A percentile compares a stretch with the other conserved stretches of the same genome.
These are phyloP conservation scores for Drosophila bocki DNA, from an alignment of 1,140 invertebrate genomes.

Conservation along the genomic window DNA sequence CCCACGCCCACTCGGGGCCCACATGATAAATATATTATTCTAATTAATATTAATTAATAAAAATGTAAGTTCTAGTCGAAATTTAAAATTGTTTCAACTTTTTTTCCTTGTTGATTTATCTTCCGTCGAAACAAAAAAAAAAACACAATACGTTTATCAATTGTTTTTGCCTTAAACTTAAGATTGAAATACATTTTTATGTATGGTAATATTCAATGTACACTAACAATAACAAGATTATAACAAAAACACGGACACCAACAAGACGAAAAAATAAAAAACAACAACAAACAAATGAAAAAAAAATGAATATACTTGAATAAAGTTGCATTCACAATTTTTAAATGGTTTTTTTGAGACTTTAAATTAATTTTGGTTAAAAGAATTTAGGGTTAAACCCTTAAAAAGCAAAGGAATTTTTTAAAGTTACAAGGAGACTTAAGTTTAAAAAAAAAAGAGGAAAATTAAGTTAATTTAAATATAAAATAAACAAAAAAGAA, in stretches of 20 bases:
- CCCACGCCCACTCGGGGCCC: constrained; percentile 14
- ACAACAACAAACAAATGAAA: constrained; percentile 29
- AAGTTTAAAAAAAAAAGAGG: too few relatives aligned
- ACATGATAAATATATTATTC: constrained; percentile 45
- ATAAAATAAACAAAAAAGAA: too few relatives aligned
- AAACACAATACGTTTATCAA: constrained; percentile 44
- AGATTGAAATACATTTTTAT: constrained; percentile 67
- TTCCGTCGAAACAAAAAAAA: constrained; percentile 21
- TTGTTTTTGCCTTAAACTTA: constrained; percentile 77
- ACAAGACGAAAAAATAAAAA: constrained; percentile 57
- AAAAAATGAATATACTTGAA: constrained; percentile 76
- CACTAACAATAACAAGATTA: constrained; percentile 57
- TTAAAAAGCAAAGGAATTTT: too few relatives aligned
- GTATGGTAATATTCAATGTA: constrained; percentile 75
- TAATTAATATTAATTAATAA: constrained; percentile 53
- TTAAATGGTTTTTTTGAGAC: constrained; percentile 42
- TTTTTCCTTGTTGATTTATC: constrained; percentile 28
- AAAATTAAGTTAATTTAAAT: too few relatives aligned
- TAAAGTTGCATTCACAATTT: constrained; percentile 85
- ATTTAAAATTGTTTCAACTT: constrained; percentile 75
- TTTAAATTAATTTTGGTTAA: neutral
- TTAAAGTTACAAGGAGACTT: too few relatives aligned
- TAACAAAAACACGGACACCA: constrained; percentile 51
- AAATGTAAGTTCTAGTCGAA: constrained; percentile 83
- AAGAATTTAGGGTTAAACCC: neutral